These are phyloP conservation scores for Trachythela sp. DNA, from an alignment of 64 coral and sea anemone species.

Conservation along the genomic window DNA sequence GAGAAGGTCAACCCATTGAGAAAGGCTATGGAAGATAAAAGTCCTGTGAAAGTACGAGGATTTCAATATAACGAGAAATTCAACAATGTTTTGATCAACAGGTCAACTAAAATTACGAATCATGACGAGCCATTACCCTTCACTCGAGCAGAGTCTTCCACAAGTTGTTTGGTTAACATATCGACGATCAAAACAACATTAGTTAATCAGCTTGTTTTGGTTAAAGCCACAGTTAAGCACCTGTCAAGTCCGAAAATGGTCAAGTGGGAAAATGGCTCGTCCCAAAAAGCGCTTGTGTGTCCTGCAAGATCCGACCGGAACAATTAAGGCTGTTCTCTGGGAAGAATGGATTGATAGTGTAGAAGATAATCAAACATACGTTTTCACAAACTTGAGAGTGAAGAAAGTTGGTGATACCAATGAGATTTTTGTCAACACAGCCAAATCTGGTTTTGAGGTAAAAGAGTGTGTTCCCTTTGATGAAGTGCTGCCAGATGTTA, in stretches of 20 bases:
- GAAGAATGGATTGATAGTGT: neutral
- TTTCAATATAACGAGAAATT: constrained; percentile 40
- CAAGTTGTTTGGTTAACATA: neutral
- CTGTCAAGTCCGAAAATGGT: neutral
- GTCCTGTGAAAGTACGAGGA: constrained; percentile 22
- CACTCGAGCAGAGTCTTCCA: neutral
- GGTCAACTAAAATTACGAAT: neutral
- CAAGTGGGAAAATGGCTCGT: neutral
- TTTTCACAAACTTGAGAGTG: too few species aligned
- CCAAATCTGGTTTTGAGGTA: constrained; percentile 22
- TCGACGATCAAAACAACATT: neutral
- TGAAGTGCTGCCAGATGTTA: neutral
- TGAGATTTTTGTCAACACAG: constrained; percentile 36
- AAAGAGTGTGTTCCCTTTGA: constrained; percentile 12
- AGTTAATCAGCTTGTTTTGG: neutral
- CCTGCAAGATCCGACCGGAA: neutral
- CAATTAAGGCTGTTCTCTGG: neutral
- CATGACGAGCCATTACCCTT: neutral
- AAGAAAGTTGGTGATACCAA: neutral
- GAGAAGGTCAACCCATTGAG: neutral
- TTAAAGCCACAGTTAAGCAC: constrained; percentile 19
- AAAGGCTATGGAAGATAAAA: constrained; percentile 33
- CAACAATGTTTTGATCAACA: constrained; percentile 33
- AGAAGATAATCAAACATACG: too few species aligned
- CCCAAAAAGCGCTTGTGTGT: neutral